Conservation (phyloP, 2,113 vertebrate genomes). For the Upupa epops region DNA sequence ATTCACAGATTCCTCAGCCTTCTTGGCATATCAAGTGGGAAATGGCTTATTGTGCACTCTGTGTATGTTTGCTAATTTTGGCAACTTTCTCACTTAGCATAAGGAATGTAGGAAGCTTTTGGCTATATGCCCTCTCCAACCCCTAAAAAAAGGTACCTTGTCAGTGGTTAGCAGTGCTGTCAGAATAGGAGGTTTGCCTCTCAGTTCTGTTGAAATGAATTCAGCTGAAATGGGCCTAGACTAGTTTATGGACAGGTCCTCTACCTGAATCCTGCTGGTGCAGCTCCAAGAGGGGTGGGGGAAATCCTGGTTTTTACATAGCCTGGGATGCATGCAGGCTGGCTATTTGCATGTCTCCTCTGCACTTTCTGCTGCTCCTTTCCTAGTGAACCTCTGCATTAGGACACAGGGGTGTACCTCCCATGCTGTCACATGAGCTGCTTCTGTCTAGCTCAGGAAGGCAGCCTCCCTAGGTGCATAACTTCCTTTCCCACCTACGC, state of each 20-base stretch:
- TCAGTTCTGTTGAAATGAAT: neutral
- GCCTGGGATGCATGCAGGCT: neutral
- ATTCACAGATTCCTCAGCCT: constrained; percentile 3
- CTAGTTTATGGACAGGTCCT: neutral
- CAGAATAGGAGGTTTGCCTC: neutral
- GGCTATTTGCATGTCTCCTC: neutral
- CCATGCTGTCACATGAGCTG: neutral
- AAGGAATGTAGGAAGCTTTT: constrained; percentile 55
- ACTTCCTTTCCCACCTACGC: neutral
- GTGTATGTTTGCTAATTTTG: neutral
- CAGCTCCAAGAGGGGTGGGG: neutral
- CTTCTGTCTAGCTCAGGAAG: neutral
- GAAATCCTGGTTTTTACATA: neutral
- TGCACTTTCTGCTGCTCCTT: neutral
- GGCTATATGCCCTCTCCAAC: neutral
- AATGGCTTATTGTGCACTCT: neutral
- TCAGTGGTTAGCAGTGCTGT: neutral
- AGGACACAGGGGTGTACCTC: neutral
- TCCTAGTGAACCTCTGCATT: neutral
- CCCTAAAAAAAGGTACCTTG: constrained; percentile 44
- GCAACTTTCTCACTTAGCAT: constrained; percentile 25
- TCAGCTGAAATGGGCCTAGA: neutral
- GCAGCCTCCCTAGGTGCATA: neutral
- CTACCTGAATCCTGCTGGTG: neutral
- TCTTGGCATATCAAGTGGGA: constrained; percentile 24